Evolutionary conservation across 1,140 invertebrate species (phyloP), one percentile per base, ranked within the genome.

Genomic region (Apis laboriosa): DNA sequence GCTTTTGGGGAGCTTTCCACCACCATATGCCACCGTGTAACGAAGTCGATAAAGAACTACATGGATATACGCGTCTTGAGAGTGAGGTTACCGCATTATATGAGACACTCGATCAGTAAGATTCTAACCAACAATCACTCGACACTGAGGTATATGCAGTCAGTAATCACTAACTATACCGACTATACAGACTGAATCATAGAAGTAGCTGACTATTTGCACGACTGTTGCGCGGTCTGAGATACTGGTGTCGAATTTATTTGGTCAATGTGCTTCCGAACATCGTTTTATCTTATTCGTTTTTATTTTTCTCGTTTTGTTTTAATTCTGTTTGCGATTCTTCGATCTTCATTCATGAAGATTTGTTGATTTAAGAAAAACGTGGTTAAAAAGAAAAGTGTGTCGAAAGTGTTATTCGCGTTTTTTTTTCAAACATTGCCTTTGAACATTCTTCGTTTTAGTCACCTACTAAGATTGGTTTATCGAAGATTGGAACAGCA

Each of bases 1-100:
- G 81, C 80, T 89, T 89, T 89, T 85, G 84, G 88, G 88, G 88
- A 89, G 88, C 85, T 89, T 87, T 89, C 88, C 86, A 87, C 86
- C 86, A 87, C 86, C 86, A 82, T 24, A 56, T 61, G 72, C 66
- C 66, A 56, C 28, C 72, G 19, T 55, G 84, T 58, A n/a, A 58
- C 73, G 77, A 81, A 55, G 68, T 71, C 87, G 81, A 86, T 89
- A 89, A 89, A 85, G 83, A 87, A 89, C 88, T 80, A 86, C 77
- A 83, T 76, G 43, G 73, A 51, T 21, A 70, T 49, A 75, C 66
- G 78, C 71, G 83, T 80, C 60, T 72, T 63, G 13, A 34, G 63
- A 80, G 78, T 68, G 49, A 79, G 63, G 77, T 58, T 80, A 86
- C 63, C 60, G 67, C 82, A 67, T 89, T 87, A 85, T 72, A 66